Conservation (phyloP, 2,797 vertebrate species). For the Pterois miles region DNA sequence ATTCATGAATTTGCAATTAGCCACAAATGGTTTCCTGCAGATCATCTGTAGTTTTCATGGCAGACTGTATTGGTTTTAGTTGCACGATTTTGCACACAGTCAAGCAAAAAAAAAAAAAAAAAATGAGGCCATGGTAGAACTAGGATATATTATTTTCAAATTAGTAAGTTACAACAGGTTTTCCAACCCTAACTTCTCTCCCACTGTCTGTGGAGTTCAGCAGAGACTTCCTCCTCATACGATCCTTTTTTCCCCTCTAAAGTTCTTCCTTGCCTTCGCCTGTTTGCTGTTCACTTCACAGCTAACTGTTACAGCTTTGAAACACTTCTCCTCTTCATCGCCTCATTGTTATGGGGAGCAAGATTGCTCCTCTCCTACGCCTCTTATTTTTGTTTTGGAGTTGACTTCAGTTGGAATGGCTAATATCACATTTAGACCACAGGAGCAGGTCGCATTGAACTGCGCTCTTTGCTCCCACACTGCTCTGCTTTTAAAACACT, state of each 20-base stretch:
- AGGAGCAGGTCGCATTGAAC: slow-evolving; percentile 34
- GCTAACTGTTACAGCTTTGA: slow-evolving; percentile 58
- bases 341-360: slow-evolving; percentile 71
- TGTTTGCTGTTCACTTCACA: slow-evolving; percentile 68
- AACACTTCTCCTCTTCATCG: slow-evolving; percentile 54
- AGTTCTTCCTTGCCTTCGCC: slow-evolving; percentile 25
- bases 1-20: not conserved
- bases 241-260: slow-evolving; percentile 22
- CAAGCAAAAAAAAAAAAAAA: not conserved
- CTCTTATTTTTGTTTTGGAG: slow-evolving; percentile 56
- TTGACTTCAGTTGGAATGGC: slow-evolving; percentile 60
- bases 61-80: not conserved
- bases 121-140: slow-evolving; percentile 17
- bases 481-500: slow-evolving; percentile 18
- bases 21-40: not conserved
- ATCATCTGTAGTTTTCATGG: not conserved
- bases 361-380: slow-evolving; percentile 32
- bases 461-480: slow-evolving; percentile 32
- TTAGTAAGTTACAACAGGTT: slow-evolving; percentile 27
- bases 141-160: slow-evolving; percentile 7
- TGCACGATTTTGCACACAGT: not conserved
- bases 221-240: slow-evolving; percentile 37
- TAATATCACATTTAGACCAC: slow-evolving; percentile 63
- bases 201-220: slow-evolving; percentile 34
- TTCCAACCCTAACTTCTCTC: slow-evolving; percentile 31